Percentiles rank a stretch among this genome's conserved stretches.
These are phyloP conservation scores for Sisor rabdophorus DNA, from an alignment of 2,113 vertebrate genomes.

Conservation along the genomic window DNA sequence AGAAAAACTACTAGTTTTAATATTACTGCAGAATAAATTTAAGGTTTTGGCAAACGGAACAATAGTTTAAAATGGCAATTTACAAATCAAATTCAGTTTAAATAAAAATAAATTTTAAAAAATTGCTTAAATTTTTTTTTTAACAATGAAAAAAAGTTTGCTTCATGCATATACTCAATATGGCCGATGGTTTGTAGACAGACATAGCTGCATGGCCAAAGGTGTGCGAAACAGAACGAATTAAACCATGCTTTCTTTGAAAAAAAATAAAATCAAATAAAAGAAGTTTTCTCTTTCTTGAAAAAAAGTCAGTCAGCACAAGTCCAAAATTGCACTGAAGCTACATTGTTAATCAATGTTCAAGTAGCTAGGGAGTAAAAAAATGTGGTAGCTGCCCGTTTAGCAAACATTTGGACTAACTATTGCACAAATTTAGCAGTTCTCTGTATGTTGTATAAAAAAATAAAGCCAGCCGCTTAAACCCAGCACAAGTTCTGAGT, in stretches of 20 bases:
- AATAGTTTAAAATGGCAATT: neutral
- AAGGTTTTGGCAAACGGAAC: neutral
- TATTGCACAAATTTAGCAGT: neutral
- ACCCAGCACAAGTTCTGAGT: neutral
- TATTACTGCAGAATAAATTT: neutral
- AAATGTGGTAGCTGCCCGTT: neutral
- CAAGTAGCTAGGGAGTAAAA: neutral
- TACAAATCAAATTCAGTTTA: neutral
- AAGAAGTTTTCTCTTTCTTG: neutral
- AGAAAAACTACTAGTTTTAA: neutral
- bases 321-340: neutral
- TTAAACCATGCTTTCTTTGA: too few relatives aligned
- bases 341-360: neutral
- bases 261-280: neutral
- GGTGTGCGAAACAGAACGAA: neutral
- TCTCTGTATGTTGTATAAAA: neutral
- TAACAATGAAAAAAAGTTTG: neutral
- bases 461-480: neutral
- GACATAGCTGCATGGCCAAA: neutral
- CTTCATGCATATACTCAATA: neutral
- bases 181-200: too few relatives aligned
- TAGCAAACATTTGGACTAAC: neutral
- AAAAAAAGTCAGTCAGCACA: neutral
- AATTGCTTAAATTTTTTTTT: neutral
- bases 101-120: neutral